Percentiles rank a stretch among this genome's conserved stretches.
phyloP scores from a whole-genome alignment of 2,888 invertebrate species.

The Melinopterus prodromus region DNA sequence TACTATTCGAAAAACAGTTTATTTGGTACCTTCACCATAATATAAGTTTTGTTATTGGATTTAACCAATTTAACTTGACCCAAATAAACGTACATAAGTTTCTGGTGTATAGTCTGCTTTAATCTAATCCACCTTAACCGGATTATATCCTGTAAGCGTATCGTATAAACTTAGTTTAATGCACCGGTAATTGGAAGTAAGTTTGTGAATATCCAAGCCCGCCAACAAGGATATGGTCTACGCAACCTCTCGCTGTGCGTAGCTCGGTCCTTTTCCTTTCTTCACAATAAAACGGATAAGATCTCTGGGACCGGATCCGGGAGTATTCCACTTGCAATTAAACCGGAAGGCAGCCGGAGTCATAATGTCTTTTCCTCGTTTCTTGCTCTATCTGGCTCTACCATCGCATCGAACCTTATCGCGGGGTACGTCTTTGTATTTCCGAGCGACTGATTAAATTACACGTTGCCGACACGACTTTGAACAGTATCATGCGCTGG shows the following conservation, averaged over 20 bases:
- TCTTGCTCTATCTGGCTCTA: background rate
- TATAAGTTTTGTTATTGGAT: too few relatives aligned
- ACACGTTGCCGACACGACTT: background rate
- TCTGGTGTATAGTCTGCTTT: too few relatives aligned
- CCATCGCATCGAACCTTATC: background rate
- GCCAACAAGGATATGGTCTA: background rate
- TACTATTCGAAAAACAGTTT: too few relatives aligned
- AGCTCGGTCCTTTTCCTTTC: background rate
- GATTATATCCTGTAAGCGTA: too few relatives aligned
- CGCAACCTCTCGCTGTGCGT: background rate
- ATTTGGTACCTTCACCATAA: too few relatives aligned
- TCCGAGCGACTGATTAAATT: background rate
- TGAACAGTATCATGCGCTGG: background rate
- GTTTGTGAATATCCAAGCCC: background rate
- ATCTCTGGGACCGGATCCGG: background rate
- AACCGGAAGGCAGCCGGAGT: background rate
- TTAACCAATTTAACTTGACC: too few relatives aligned
- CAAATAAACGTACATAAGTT: too few relatives aligned
- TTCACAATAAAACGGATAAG: background rate
- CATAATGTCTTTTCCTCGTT: background rate
- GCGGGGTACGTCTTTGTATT: background rate
- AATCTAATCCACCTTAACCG: too few relatives aligned
- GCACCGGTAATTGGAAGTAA: background rate
- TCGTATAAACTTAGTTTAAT: background rate
- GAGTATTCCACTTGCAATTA: slow-evolving; percentile 4